Evolutionary conservation across 2,888 invertebrate genomes (phyloP).

Genomic region (Melinopterus prodromus): DNA sequence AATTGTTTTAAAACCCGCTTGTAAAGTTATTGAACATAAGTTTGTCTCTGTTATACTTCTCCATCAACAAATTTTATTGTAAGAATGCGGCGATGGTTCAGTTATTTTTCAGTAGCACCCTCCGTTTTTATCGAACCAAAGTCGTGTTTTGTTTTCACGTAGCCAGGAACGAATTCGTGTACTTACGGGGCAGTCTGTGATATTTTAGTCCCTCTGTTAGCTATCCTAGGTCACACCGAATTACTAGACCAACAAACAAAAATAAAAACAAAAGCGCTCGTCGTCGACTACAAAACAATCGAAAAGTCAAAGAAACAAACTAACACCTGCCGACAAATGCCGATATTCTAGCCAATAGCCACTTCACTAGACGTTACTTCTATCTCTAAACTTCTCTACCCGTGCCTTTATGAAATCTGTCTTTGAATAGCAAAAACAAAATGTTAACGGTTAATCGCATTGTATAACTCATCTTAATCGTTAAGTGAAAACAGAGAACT

Average conservation of each 20-base stretch:
- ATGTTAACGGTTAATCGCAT: constrained; percentile 47
- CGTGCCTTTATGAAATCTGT: constrained; percentile 58
- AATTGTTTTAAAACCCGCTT: no score
- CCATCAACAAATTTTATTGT: background rate
- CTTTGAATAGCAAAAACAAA: constrained; percentile 52
- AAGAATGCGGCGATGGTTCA: background rate
- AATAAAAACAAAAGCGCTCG: no score
- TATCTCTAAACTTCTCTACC: constrained; percentile 53
- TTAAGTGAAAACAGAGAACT: constrained; percentile 36
- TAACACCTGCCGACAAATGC: background rate
- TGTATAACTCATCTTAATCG: background rate
- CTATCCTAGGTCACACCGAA: constrained; percentile 47
- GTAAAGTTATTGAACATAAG: no score
- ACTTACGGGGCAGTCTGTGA: constrained; percentile 57
- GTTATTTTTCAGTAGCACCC: background rate
- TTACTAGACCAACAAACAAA: constrained; percentile 41
- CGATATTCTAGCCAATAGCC: background rate
- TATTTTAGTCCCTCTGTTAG: constrained; percentile 56
- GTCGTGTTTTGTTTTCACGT: background rate
- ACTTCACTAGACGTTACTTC: constrained; percentile 11
- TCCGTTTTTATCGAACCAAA: background rate
- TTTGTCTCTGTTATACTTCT: no score
- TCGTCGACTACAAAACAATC: constrained; percentile 22
- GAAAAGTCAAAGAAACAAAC: constrained; percentile 11
- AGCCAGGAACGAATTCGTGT: constrained; percentile 30